Evolutionary conservation across 1,140 invertebrate species (phyloP).

Genomic region (Oreohelix idahoensis): DNA sequence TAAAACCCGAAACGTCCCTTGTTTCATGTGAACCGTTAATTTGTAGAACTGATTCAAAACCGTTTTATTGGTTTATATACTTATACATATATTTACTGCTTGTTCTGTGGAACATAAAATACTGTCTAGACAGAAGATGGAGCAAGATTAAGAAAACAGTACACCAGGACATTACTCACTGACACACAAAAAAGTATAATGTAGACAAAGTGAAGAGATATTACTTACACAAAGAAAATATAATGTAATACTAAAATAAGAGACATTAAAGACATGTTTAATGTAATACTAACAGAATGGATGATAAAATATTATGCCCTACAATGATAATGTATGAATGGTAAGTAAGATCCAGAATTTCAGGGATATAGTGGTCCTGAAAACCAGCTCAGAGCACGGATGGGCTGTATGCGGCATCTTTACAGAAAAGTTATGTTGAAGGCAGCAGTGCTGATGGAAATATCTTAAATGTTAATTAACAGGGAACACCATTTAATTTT

Average conservation of each 20-base stretch:
- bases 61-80: no score
- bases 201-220: no score
- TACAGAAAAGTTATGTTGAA: not conserved
- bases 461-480: not conserved
- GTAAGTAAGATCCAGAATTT: not conserved
- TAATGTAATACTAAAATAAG: not conserved
- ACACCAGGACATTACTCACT: not conserved
- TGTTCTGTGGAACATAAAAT: no score
- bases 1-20: no score
- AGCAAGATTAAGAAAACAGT: not conserved
- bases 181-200: no score
- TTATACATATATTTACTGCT: no score
- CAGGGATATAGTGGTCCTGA: not conserved
- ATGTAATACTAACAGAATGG: not conserved
- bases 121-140: no score
- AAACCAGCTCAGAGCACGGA: not conserved
- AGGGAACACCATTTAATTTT: not conserved
- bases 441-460: constrained; percentile 4
- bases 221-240: no score
- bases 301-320: not conserved
- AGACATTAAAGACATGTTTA: not conserved
- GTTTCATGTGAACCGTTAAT: no score
- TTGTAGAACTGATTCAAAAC: no score
- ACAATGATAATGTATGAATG: not conserved
- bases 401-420: not conserved